Evolutionary conservation across 2,888 invertebrate species (phyloP).

Genomic region (Clostera curtula): DNA sequence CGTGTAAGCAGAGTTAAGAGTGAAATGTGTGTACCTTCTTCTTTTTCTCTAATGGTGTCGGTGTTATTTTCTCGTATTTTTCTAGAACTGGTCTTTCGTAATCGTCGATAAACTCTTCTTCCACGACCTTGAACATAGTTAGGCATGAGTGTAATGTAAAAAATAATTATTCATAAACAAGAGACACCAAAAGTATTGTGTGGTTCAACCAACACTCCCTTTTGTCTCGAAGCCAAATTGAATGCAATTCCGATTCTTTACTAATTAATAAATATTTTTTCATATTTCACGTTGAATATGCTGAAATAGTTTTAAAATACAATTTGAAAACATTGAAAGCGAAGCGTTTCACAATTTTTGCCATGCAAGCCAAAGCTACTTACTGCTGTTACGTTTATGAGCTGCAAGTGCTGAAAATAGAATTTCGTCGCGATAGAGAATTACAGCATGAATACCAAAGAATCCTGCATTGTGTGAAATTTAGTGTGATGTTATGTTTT

Average conservation of each 20-base stretch:
- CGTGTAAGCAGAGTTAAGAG: conserved; percentile 6
- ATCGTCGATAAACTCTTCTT: conserved; percentile 76
- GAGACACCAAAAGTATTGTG: conserved; percentile 3
- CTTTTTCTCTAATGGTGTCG: conserved; percentile 67
- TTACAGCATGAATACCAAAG: conserved; percentile 22
- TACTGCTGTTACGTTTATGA: conserved; percentile 14
- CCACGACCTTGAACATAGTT: conserved; percentile 51
- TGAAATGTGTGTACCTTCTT: conserved; percentile 56
- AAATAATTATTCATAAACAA: conserved; percentile 7
- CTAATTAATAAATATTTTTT: no score
- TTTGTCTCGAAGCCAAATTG: no score
- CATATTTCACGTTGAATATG: no score
- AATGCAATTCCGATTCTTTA: no score
- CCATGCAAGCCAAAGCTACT: conserved; percentile 35
- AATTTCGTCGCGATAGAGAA: conserved; percentile 25
- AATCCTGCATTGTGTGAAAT: conserved; percentile 18
- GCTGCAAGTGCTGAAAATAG: conserved; percentile 12
- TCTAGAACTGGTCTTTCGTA: conserved; percentile 85
- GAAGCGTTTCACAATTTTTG: conserved; percentile 32
- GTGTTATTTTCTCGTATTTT: conserved; percentile 78
- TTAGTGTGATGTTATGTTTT: conserved; percentile 26
- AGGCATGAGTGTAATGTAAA: conserved; percentile 19
- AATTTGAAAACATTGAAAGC: conserved; percentile 29
- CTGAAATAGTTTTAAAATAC: background rate
- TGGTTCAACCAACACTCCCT: no score